A percentile compares a stretch with the other conserved stretches of the same genome.
Conservation (phyloP, 2,888 invertebrate genomes). For the Linnaemya tessellans region DNA sequence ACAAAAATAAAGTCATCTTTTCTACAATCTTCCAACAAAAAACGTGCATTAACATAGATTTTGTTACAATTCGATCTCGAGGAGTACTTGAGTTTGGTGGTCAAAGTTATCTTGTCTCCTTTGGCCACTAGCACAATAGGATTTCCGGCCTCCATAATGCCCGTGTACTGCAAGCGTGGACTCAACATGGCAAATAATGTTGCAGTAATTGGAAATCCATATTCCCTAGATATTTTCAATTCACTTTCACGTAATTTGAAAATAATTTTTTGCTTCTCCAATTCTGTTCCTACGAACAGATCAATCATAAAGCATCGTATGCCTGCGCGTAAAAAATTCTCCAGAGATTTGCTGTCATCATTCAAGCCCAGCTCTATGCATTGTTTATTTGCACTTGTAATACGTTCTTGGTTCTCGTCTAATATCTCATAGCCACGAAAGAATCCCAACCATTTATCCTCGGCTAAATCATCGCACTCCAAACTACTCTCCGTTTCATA, state of each 20-base stretch:
- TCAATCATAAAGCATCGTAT: slow-evolving; percentile 78
- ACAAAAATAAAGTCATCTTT: slow-evolving; percentile 78
- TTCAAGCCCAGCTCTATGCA: slow-evolving; percentile 75
- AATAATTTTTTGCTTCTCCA: slow-evolving; percentile 76
- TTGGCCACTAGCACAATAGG: slow-evolving; percentile 60
- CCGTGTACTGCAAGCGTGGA: slow-evolving; percentile 79
- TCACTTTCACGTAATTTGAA: slow-evolving; percentile 77
- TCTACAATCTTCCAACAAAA: slow-evolving; percentile 76
- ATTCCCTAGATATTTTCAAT: slow-evolving; percentile 75
- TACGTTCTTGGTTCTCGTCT: slow-evolving; percentile 63
- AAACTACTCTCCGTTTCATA: not conserved
- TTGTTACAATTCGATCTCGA: slow-evolving; percentile 53
- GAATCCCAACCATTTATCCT: slow-evolving; percentile 76
- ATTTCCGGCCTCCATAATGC: slow-evolving; percentile 70
- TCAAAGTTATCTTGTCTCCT: slow-evolving; percentile 71
- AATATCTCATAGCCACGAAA: slow-evolving; percentile 77
- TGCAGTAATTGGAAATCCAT: slow-evolving; percentile 76
- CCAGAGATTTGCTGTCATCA: slow-evolving; percentile 24
- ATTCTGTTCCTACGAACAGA: slow-evolving; percentile 76
- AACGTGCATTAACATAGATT: slow-evolving; percentile 79
- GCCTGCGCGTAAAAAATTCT: slow-evolving; percentile 73
- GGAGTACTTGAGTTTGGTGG: slow-evolving; percentile 76
- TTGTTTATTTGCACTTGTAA: slow-evolving; percentile 75
- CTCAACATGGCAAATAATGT: slow-evolving; percentile 77
- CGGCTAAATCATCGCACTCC: slow-evolving; percentile 8